These are phyloP conservation scores for Orthochromis malagaraziensis DNA, from an alignment of 2,113 vertebrate genomes.

Conservation along the genomic window DNA sequence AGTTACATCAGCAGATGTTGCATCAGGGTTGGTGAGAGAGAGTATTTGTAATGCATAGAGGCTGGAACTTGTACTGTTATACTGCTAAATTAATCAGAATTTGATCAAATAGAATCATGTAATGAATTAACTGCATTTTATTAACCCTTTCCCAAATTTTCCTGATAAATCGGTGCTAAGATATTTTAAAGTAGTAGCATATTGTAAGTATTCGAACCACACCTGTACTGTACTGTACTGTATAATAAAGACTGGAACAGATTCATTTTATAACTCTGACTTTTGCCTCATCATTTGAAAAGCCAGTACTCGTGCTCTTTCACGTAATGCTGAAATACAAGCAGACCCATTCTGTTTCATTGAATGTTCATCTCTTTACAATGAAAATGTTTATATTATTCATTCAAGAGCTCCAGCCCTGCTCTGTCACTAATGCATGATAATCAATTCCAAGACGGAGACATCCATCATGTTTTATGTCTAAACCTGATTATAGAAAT, in stretches of 20 bases:
- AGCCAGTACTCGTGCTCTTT: background rate
- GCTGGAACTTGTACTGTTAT: slow-evolving; percentile 32
- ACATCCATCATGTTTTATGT: background rate
- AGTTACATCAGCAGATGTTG: background rate
- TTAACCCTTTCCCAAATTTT: background rate
- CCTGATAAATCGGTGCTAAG: slow-evolving; percentile 65
- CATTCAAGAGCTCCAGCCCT: background rate
- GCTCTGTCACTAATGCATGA: background rate
- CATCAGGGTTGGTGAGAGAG: background rate
- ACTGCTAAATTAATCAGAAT: slow-evolving; percentile 65
- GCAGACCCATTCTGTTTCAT: background rate
- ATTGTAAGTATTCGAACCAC: slow-evolving; percentile 57
- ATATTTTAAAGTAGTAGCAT: slow-evolving; percentile 43
- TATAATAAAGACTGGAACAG: slow-evolving; percentile 70
- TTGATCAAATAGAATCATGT: slow-evolving; percentile 4
- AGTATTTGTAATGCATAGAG: background rate
- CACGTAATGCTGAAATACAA: background rate
- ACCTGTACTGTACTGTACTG: slow-evolving; percentile 65
- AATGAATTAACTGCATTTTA: background rate
- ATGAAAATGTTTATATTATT: background rate
- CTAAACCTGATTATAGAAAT: background rate
- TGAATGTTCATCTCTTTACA: background rate
- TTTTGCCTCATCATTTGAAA: background rate
- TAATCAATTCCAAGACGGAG: background rate
- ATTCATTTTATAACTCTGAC: slow-evolving; percentile 61